A percentile compares a stretch with the other conserved stretches of the same genome.
Evolutionary conservation across 2,797 vertebrate genomes (phyloP).

Genomic region (Karalla daura): DNA sequence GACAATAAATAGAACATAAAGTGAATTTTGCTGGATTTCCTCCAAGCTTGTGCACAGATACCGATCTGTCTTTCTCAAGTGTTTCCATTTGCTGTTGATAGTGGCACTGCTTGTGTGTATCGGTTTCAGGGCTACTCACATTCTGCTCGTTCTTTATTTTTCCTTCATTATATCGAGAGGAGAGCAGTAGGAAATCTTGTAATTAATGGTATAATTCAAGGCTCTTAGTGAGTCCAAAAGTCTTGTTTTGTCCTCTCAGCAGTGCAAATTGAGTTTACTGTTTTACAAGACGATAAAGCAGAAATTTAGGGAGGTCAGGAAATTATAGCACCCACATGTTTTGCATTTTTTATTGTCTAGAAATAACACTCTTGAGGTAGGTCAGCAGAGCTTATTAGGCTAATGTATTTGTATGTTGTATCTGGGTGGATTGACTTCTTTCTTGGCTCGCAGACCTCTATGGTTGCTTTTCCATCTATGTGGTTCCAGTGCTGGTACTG

Average conservation of each 20-base stretch:
- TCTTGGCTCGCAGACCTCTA: too few relatives aligned
- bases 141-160: neutral
- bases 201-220: neutral
- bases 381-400: too few relatives aligned
- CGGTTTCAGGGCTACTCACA: neutral
- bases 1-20: constrained; percentile 41
- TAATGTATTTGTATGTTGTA: too few relatives aligned
- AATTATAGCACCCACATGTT: too few relatives aligned
- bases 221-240: neutral
- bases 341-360: too few relatives aligned
- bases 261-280: neutral
- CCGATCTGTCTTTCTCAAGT: constrained; percentile 15
- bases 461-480: too few relatives aligned
- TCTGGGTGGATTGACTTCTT: too few relatives aligned
- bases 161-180: neutral
- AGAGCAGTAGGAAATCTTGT: neutral
- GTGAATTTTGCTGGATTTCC: constrained; percentile 28
- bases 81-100: constrained; percentile 3
- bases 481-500: too few relatives aligned
- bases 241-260: too few relatives aligned
- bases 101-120: neutral
- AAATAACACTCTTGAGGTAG: too few relatives aligned
- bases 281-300: neutral
- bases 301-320: too few relatives aligned
- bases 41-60: constrained; percentile 19